These are phyloP conservation scores for Hippocampus abdominalis DNA, from an alignment of 2,113 vertebrate species.

Conservation along the genomic window DNA sequence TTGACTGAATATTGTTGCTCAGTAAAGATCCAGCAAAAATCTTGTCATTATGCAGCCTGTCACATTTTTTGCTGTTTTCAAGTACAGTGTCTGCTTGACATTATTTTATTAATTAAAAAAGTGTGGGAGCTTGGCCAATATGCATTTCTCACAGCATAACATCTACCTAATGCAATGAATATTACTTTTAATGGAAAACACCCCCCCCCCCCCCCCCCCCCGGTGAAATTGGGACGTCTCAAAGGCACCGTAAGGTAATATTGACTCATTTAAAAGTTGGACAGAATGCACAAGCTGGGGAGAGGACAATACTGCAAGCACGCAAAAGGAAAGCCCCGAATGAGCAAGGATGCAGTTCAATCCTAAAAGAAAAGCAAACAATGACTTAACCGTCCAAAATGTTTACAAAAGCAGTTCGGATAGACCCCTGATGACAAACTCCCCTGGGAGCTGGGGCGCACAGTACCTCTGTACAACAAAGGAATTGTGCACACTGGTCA, in stretches of 20 bases:
- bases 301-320: constrained; percentile 14
- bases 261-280: neutral
- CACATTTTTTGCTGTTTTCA: neutral
- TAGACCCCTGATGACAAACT: constrained; percentile 41
- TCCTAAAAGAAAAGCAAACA: constrained; percentile 47
- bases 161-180: neutral
- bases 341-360: constrained; percentile 14
- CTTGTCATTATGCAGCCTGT: neutral
- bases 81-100: neutral
- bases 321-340: constrained; percentile 9
- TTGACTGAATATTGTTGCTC: neutral
- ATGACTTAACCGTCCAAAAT: constrained; percentile 48
- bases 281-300: neutral
- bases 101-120: neutral
- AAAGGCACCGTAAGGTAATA: neutral
- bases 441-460: constrained; percentile 22
- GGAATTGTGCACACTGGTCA: constrained; percentile 59
- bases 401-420: constrained; percentile 50
- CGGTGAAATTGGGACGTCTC: neutral
- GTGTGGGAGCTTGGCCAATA: neutral
- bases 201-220: no score
- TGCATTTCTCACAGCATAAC: neutral
- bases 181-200: neutral
- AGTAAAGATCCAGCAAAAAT: neutral
- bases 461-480: constrained; percentile 45